Evolutionary conservation across 2,888 invertebrate genomes (phyloP).

Genomic region (Ischnus inquisitorius): DNA sequence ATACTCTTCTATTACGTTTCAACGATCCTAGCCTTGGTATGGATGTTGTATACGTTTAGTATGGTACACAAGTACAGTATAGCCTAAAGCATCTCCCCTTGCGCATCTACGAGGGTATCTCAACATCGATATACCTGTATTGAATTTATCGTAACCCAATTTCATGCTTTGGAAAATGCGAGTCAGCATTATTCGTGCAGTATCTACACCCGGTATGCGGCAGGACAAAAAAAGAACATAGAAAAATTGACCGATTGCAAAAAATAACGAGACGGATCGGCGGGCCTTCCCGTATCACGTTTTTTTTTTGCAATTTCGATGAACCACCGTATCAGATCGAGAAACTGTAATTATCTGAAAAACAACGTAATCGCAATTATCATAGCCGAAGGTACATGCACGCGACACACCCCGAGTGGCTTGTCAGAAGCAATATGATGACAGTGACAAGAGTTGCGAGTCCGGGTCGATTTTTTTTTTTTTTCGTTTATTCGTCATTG

Average conservation of each 20-base stretch:
- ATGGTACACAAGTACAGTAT: slow-evolving; percentile 38
- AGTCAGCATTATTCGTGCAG: slow-evolving; percentile 35
- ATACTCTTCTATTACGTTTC: slow-evolving; percentile 61
- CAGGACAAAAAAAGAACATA: background rate
- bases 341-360: background rate
- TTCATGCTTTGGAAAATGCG: slow-evolving; percentile 37
- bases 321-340: too few species aligned
- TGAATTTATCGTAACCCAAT: slow-evolving; percentile 65
- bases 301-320: background rate
- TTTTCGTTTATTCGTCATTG: background rate
- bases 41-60: slow-evolving; percentile 29
- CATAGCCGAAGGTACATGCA: background rate
- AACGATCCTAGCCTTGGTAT: slow-evolving; percentile 38
- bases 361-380: background rate
- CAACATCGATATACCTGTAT: slow-evolving; percentile 59
- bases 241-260: slow-evolving; percentile 5
- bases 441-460: slow-evolving; percentile 14
- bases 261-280: background rate
- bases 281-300: background rate
- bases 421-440: slow-evolving; percentile 37
- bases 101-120: slow-evolving; percentile 14
- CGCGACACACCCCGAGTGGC: slow-evolving; percentile 14
- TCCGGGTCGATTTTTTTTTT: background rate
- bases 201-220: background rate
- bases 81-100: slow-evolving; percentile 23